Evolutionary conservation across 1,140 invertebrate species (phyloP), one percentile per base, ranked within the genome.

Genomic region (Nasonia giraulti): DNA sequence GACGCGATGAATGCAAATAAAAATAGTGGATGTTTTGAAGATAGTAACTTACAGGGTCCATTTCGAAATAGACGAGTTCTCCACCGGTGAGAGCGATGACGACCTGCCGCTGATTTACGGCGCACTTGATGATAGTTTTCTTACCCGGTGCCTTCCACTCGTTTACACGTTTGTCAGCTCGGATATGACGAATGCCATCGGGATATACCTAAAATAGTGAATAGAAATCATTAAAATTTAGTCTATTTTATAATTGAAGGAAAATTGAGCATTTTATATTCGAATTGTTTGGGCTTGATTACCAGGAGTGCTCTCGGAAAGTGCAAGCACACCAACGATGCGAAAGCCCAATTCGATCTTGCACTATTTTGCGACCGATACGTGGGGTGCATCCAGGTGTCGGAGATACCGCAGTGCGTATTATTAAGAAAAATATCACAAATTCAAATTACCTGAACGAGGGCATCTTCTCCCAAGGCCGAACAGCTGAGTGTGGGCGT

Each of bases 91-190:
- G 93, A 1, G 99, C 99, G 87, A 99, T 99, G 0, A 99, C 99
- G 33, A 99, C 98, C 94, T 99, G 99, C 84, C 99, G 94, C 90
- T 99, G 98, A 93, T 99, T 99, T 0, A 99, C 97, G 2, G 99
- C 99, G 94, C 99, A 99, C 92, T 98, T 98, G 0, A 98, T 96
- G 86, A 99, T 99, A 0, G 96, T 97, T 89, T 99, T 99, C 91
- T 99, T 99, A 7, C 98, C 98, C 0, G 99, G 98, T 0, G 98
- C 98, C 91, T 99, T 98, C 99, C 99, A 99, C 93, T 99, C 99
- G 89, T 99, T 99, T 0, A 99, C 98, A 91, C 99, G 95, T 91
- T 99, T 99, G 90, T 99, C 98, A 0, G 98, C 96, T 82, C 98
- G 95, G 89, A 99, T 99, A 89, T 99, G 99, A 87, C 99, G 96